These are phyloP conservation scores for Catharus fuscescens DNA, from an alignment of 2,113 vertebrate genomes.

Conservation along the genomic window DNA sequence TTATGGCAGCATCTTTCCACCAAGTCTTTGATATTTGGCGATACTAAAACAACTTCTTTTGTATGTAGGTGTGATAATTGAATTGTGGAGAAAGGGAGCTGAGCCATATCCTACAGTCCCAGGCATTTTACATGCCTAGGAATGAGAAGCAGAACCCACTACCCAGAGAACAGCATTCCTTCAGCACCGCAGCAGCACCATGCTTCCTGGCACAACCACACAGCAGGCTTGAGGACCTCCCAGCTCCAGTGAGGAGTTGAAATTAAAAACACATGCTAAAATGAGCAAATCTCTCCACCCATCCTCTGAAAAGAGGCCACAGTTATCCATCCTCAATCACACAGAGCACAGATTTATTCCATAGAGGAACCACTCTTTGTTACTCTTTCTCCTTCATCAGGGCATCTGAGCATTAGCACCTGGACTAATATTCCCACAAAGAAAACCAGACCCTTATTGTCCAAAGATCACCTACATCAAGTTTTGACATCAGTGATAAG, in stretches of 20 bases:
- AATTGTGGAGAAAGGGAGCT: not conserved
- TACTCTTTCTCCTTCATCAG: not conserved
- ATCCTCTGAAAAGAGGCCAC: not conserved
- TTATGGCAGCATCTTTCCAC: not conserved
- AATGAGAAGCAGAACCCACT: not conserved
- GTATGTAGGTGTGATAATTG: not conserved
- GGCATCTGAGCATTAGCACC: not conserved
- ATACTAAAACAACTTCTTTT: not conserved
- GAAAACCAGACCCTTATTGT: not conserved
- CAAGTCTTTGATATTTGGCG: not conserved
- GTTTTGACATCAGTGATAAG: not conserved
- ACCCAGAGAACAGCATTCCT: not conserved
- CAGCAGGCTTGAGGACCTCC: accelerated
- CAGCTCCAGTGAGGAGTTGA: not conserved
- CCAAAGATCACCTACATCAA: not conserved
- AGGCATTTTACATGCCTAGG: not conserved
- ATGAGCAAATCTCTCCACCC: not conserved
- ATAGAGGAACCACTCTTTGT: not conserved
- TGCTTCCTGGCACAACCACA: accelerated
- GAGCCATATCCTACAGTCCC: not conserved
- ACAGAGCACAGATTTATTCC: not conserved
- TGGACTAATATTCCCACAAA: not conserved
- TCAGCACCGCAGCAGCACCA: not conserved
- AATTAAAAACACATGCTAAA: not conserved
- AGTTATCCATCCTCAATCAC: not conserved